Conservation (phyloP, 2,888 invertebrate species). For the Phanerotoma sp. region DNA sequence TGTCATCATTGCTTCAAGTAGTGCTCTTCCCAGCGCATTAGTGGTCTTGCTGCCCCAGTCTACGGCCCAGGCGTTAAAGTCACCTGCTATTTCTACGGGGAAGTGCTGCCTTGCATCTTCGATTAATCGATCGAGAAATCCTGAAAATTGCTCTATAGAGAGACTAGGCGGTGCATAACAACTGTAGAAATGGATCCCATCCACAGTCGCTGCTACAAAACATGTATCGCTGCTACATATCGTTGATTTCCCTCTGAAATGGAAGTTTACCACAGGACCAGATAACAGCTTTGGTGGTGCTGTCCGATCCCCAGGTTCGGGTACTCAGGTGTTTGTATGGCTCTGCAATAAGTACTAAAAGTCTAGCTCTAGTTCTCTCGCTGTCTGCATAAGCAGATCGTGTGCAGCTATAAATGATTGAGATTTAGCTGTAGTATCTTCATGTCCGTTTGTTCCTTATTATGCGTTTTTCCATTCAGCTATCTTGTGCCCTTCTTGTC, state of each 20-base stretch:
- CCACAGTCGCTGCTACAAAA: constrained; percentile 27
- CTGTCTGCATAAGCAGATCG: constrained; percentile 30
- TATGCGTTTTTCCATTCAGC: constrained; percentile 11
- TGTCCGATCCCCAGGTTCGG: constrained; percentile 26
- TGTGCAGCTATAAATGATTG: constrained; percentile 32
- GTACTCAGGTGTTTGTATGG: constrained; percentile 27
- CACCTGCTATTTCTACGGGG: constrained; percentile 31
- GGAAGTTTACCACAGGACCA: constrained; percentile 23
- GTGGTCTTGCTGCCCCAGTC: constrained; percentile 34
- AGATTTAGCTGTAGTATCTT: constrained; percentile 33
- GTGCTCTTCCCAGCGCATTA: constrained; percentile 26
- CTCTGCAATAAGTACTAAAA: constrained; percentile 28
- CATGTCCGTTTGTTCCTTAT: constrained; percentile 17
- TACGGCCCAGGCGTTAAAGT: constrained; percentile 31
- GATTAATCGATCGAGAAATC: constrained; percentile 25
- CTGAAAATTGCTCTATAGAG: constrained; percentile 13
- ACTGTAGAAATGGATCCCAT: constrained; percentile 26
- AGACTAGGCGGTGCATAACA: constrained; percentile 31
- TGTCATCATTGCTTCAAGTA: no score
- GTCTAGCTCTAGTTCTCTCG: constrained; percentile 20
- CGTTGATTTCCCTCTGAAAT: constrained; percentile 22
- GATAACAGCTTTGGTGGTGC: constrained; percentile 28
- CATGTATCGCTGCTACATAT: constrained; percentile 14
- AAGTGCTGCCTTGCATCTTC: constrained; percentile 19
- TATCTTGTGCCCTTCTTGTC: constrained; percentile 21